These are phyloP conservation scores for Macquaria australasica DNA, from an alignment of 2,113 vertebrate genomes.

Conservation along the genomic window DNA sequence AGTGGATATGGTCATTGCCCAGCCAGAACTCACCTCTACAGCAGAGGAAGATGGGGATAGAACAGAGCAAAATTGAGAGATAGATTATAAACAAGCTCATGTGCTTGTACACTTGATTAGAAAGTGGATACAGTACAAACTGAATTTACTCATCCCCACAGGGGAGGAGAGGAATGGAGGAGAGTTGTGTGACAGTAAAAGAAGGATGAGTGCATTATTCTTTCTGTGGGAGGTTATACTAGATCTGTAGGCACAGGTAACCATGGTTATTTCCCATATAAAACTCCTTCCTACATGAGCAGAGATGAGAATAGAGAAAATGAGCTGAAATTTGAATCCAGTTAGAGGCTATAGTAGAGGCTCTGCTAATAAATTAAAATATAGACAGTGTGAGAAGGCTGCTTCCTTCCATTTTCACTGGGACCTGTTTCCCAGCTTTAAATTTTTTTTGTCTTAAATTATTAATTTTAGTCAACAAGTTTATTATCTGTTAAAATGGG, in stretches of 20 bases:
- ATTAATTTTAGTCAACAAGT: neutral
- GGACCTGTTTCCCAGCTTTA: neutral
- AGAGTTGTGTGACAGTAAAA: conserved; percentile 32
- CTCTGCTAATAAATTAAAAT: neutral
- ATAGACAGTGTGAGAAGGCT: neutral
- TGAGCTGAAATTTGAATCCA: conserved; percentile 3
- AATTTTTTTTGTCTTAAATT: neutral
- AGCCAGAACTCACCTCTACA: conserved; percentile 92
- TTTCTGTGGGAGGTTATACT: conserved; percentile 46
- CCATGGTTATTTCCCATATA: conserved; percentile 32
- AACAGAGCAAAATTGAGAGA: conserved; percentile 5
- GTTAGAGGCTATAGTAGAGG: neutral
- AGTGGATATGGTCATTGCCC: conserved; percentile 95
- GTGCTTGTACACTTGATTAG: conserved; percentile 21
- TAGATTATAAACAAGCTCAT: conserved; percentile 20
- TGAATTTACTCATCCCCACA: conserved; percentile 38
- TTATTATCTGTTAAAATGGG: neutral
- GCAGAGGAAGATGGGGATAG: neutral
- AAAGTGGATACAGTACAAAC: conserved; percentile 19
- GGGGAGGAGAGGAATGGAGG: neutral
- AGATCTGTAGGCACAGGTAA: conserved; percentile 33
- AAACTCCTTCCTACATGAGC: conserved; percentile 2
- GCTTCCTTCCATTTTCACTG: neutral
- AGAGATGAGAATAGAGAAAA: neutral
- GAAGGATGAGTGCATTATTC: conserved; percentile 22